Base-by-base conservation (phyloP, 2,113 vertebrate genomes). In the Semicossyphus pulcher region DNA sequence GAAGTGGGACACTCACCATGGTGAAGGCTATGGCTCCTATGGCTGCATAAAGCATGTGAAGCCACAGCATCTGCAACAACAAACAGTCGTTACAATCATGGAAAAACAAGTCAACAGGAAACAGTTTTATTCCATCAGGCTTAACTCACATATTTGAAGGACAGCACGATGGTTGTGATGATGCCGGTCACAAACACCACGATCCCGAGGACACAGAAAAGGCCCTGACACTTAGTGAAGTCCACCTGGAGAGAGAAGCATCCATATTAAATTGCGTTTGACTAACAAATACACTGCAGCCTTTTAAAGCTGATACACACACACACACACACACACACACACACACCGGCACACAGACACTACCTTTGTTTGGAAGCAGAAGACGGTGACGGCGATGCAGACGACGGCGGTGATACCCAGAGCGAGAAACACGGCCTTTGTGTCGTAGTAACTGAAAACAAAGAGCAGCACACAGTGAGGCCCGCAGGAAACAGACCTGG, bases 291-390 rank as follows among this genome's bases (percentile, higher is more conserved):
- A 44, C 20, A 52, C 7, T 21, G n/a, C 0, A 0, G 32, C 2
- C 4, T 31, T 52, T 39, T 28, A 16, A 59, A 29, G 14, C 15
- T 1, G 39, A 59, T 69, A 49, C 62, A 32, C n/a, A 3, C 8
- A 21, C 1, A 5, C 4, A 15, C 10, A 39, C 29, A 42, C 48
- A 58, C 32, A 11, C 67, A 48, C 29, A 41, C 47, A 10, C n/a
- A 29, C 12, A 34, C 28, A 34, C 3, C 23, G 76, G 3, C 4
- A 14, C 14, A 26, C 20, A 28, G 39, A 21, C 14, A 25, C 28
- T 78, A 96, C 98, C 97, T 98, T 99, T 15, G 98, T 99, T 91
- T 99, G 98, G 90, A 99, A 98, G 92, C 98, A 99, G 95, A 99
- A 99, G 84, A 99, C 72, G 0, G 97, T 99, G 70, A 99, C 96